These are phyloP conservation scores for Coenonympha glycerion DNA, from an alignment of 2,888 invertebrate species.

Conservation along the genomic window DNA sequence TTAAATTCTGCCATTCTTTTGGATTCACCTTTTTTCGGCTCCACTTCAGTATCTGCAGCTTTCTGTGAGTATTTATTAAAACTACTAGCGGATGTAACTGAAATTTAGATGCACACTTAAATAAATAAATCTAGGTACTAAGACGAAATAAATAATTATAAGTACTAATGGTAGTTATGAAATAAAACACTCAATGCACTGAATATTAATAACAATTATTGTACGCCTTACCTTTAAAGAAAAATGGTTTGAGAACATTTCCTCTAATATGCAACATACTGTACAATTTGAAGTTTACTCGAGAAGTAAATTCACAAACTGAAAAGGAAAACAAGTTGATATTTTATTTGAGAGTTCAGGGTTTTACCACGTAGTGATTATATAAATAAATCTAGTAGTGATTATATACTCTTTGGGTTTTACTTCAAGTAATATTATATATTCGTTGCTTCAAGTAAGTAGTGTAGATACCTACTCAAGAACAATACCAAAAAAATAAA, in stretches of 20 bases:
- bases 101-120: too few relatives aligned
- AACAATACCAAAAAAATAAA: too few relatives aligned
- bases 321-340: too few relatives aligned
- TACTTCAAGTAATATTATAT: too few relatives aligned
- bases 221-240: neutral
- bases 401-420: too few relatives aligned
- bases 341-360: too few relatives aligned
- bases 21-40: constrained; percentile 42
- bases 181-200: neutral
- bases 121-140: neutral
- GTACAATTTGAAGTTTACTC: neutral
- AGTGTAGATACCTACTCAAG: too few relatives aligned
- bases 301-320: too few relatives aligned
- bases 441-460: too few relatives aligned
- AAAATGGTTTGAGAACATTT: neutral
- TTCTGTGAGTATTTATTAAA: constrained; percentile 37
- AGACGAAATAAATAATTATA: neutral
- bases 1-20: constrained; percentile 80
- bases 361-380: too few relatives aligned
- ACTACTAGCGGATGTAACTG: constrained; percentile 10
- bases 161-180: too few relatives aligned
- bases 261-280: constrained; percentile 6
- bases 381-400: too few relatives aligned
- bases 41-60: constrained; percentile 29
- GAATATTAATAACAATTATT: neutral